Percentiles rank a stretch among this genome's conserved stretches.
Conservation (phyloP, 2,797 vertebrate genomes). For the Paedocypris micromegethes region DNA sequence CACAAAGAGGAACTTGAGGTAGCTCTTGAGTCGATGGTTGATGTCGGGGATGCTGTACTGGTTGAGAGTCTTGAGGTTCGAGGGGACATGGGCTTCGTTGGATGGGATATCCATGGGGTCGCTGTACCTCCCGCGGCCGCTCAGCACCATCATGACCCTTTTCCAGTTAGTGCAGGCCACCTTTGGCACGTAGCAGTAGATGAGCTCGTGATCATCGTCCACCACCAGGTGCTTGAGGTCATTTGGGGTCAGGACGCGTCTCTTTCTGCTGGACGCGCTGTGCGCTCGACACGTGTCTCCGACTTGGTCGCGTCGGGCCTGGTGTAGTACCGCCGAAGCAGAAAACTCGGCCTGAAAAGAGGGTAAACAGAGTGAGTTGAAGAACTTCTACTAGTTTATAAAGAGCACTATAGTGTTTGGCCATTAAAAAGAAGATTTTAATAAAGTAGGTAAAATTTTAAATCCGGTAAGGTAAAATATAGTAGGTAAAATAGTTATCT, state of each 20-base stretch:
- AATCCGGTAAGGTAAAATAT: too few species aligned
- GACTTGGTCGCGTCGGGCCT: conserved; percentile 87
- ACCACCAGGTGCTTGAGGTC: conserved; percentile 96
- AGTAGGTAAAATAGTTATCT: too few species aligned
- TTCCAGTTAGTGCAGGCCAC: conserved; percentile 99
- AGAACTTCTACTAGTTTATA: too few species aligned
- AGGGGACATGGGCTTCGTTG: conserved; percentile 87
- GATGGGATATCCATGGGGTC: conserved; percentile 96
- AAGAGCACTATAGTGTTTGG: too few species aligned
- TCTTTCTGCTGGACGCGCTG: conserved; percentile 80
- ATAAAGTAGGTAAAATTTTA: too few species aligned
- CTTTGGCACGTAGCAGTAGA: conserved; percentile 98
- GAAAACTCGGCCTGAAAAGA: conserved; percentile 78
- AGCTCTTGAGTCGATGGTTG: conserved; percentile 96
- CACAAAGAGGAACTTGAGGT: conserved; percentile 97
- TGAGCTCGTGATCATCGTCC: conserved; percentile 93
- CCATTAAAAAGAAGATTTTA: too few species aligned
- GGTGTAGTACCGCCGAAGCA: conserved; percentile 80
- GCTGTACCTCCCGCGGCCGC: conserved; percentile 85
- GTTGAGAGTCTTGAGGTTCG: conserved; percentile 93
- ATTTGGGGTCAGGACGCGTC: conserved; percentile 84
- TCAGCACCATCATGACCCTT: conserved; percentile 97
- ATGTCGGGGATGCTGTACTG: conserved; percentile 97
- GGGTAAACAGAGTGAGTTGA: neutral
- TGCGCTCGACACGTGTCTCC: conserved; percentile 80